Base-by-base conservation (phyloP, 1,140 invertebrate species). In the Drosophila nasuta region DNA sequence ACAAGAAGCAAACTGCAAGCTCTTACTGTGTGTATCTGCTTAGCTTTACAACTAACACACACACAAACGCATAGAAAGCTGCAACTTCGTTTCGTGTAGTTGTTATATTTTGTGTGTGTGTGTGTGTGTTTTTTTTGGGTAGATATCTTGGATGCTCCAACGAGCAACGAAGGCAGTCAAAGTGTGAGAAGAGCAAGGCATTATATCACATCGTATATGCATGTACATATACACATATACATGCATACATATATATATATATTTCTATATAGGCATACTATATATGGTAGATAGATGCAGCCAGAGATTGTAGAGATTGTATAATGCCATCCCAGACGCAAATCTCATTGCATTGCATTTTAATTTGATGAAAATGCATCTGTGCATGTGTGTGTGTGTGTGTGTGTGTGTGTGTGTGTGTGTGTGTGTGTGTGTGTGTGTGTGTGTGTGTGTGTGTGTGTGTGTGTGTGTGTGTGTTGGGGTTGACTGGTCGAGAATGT, bases 281-380 rank as follows among this genome's bases (percentile, higher is more conserved):
- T 25, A 25, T 25, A 25, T 25, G 20, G 20, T 25, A 25, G 20
- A 25, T 25, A 25, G 20, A 25, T 25, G 20, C 20, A 25, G 20
- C 3, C 20, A 25, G 20, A 25, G 20, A n/a, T 65, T 65, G 51
- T 56, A 25, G 20, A 25, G 20, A n/a, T 65, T 65, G 51, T 46
- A 56, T 65, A 65, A 65, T 65, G 25, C 20, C n/a, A 33, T 46
- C 46, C 25, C 33, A 38, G 43, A 56, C 49, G 57, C 43, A 57
- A 66, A 72, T 60, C 64, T 69, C 67, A 75, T 64, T 75, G 52
- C 56, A 70, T 70, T 75, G 60, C 56, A 70, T 70, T 75, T 75
- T 75, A 70, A 75, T 75, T 75, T 69, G 13, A 75, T 69, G 66
- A 38, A 49, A 68, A 20, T 51, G 48, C 68, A 25, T 25, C 20